A percentile compares a stretch with the other conserved stretches of the same genome.
These are phyloP conservation scores for Ophion ventricosus DNA, from an alignment of 2,888 invertebrate genomes.

Conservation along the genomic window DNA sequence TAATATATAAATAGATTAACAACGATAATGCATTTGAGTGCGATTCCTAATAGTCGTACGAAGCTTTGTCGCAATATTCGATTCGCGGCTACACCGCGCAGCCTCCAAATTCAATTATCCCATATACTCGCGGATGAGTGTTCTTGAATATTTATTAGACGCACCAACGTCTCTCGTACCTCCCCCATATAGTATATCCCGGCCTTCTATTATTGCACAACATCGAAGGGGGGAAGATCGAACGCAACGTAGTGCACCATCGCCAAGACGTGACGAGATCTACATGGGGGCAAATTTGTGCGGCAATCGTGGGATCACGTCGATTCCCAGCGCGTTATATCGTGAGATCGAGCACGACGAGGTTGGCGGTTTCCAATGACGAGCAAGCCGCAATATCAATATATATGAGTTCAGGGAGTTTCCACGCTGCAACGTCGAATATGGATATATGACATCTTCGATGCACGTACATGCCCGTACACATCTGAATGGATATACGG, in stretches of 20 bases:
- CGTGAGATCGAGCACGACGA: constrained; percentile 18
- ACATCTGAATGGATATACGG: not conserved
- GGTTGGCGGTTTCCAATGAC: constrained; percentile 24
- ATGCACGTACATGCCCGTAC: not conserved
- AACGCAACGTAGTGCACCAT: not conserved
- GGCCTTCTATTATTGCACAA: not conserved
- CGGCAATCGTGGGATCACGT: constrained; percentile 20
- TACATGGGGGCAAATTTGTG: not conserved
- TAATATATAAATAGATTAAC: not conserved
- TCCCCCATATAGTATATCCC: not conserved
- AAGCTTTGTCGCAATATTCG: not conserved
- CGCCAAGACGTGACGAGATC: not conserved
- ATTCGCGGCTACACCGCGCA: not conserved
- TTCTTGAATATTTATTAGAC: not conserved
- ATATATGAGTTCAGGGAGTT: not conserved
- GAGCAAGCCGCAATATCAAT: constrained; percentile 33
- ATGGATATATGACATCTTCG: not conserved
- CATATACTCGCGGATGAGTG: not conserved
- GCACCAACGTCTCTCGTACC: not conserved
- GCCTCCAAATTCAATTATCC: not conserved
- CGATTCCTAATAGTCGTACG: not conserved
- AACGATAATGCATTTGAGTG: not conserved
- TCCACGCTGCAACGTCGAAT: not conserved
- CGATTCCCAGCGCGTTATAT: constrained; percentile 29
- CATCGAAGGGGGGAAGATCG: not conserved